Percentiles rank a stretch among this genome's conserved stretches.
phyloP scores from a whole-genome alignment of 2,797 vertebrate species.

The Choloepus didactylus region DNA sequence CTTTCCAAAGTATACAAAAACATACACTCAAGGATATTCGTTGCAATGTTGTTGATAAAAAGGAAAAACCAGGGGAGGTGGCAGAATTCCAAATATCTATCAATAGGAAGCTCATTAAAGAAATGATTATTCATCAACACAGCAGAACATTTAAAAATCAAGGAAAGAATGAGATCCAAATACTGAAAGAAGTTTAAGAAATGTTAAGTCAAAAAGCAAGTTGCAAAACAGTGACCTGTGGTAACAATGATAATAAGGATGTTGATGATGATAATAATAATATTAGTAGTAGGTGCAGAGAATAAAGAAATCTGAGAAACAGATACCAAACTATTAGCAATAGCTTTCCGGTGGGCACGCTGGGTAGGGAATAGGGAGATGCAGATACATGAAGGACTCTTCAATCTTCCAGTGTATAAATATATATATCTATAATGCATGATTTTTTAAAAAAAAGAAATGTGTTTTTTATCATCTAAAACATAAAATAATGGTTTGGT shows the following conservation, averaged over 20 bases:
- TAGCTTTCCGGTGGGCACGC: neutral
- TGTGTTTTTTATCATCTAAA: slow-evolving; percentile 23
- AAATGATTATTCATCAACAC: neutral
- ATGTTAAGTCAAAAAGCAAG: neutral
- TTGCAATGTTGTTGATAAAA: neutral
- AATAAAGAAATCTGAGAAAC: neutral
- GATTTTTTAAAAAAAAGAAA: slow-evolving; percentile 37
- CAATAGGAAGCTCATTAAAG: neutral
- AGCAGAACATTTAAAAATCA: neutral
- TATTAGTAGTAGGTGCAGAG: neutral
- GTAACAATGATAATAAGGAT: neutral
- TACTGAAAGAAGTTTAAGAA: neutral
- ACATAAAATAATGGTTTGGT: neutral
- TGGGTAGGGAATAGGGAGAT: accelerated
- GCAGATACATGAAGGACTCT: neutral
- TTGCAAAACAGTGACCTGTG: neutral
- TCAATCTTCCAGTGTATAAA: neutral
- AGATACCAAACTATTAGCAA: neutral
- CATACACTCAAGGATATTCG: neutral
- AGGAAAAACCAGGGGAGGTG: neutral
- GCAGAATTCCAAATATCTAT: neutral
- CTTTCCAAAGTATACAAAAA: neutral
- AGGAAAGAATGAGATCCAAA: neutral
- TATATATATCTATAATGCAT: neutral
- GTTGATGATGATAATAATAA: neutral